Base-by-base conservation (phyloP, 2,797 vertebrate species). In the Alca torda region DNA sequence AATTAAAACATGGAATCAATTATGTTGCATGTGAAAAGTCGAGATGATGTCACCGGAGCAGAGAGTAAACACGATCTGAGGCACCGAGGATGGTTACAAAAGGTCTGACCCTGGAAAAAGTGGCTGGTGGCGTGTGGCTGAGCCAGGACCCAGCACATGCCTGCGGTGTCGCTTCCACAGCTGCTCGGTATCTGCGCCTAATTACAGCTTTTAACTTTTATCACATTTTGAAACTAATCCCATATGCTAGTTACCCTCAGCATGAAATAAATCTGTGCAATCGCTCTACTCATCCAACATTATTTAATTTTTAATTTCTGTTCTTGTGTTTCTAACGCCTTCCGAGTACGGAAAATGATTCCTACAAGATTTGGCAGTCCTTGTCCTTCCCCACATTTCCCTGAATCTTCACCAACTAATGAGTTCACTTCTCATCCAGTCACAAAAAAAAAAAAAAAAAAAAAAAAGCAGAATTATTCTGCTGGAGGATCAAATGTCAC, bases 1-100 rank as follows among this genome's bases (percentile, higher is more conserved):
- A 93, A 96, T 95, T 95, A 87, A 87, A 90, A 83, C 35, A 63
- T 65, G 93, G 81, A 89, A 93, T 72, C 90, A 85, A 93, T 95
- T 89, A 92, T 0, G 1, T 13, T 65, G 72, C 88, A 77, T 2
- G 20, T 59, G 78, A 82, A 43, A 86, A 77, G 72, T 33, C 9
- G 1, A 57, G 72, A 37, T 89, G 95, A 96, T n/a, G 75, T 92
- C 93, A 95, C 6, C 15, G 8, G 77, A 35, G 84, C 60, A 28
- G 12, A 69, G 87, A 60, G 50, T 4, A 87, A 91, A 78, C 5
- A 72, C 0, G 46, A 64, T 60, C 54, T 16, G 60, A 76, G 69
- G 77, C 85, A 45, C 54, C 7, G 1, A 39, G 60, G 87, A 87
- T 19, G 1, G 17, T 74, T 77, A 46, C 81, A 70, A 39, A 89